Evolutionary conservation across 2,113 vertebrate genomes (phyloP).

Genomic region (Octodon degus): DNA sequence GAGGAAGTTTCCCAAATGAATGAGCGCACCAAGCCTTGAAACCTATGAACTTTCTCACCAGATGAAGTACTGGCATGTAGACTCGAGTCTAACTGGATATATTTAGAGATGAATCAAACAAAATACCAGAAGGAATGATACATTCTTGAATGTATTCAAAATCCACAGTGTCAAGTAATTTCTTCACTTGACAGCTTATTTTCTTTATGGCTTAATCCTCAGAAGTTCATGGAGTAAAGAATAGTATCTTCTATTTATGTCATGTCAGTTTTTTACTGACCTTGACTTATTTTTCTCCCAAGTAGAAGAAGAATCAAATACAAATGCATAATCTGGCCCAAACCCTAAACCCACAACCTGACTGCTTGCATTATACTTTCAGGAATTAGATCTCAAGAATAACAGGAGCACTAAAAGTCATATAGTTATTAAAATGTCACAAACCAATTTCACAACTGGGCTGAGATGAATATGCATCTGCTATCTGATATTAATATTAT

Average conservation of each 20-base stretch:
- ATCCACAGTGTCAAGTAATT: background rate
- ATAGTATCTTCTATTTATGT: background rate
- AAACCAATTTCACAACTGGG: background rate
- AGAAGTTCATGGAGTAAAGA: conserved; percentile 1
- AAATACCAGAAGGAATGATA: background rate
- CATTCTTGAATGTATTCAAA: background rate
- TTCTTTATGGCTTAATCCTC: background rate
- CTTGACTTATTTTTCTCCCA: background rate
- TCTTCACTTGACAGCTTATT: background rate
- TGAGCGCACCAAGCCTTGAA: background rate
- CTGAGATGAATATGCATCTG: background rate
- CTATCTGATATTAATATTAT: background rate
- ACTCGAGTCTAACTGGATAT: background rate
- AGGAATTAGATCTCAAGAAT: background rate
- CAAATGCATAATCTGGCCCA: background rate
- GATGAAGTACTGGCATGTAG: background rate
- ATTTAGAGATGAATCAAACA: background rate
- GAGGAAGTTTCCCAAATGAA: background rate
- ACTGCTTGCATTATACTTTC: background rate
- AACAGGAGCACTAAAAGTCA: background rate
- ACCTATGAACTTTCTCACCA: background rate
- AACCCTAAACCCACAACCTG: conserved; percentile 31
- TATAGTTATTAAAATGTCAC: background rate
- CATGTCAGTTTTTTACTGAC: background rate
- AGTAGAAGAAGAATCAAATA: background rate